These are phyloP conservation scores for Spizaetus ornatus DNA, from an alignment of 2,113 vertebrate genomes.

Conservation along the genomic window DNA sequence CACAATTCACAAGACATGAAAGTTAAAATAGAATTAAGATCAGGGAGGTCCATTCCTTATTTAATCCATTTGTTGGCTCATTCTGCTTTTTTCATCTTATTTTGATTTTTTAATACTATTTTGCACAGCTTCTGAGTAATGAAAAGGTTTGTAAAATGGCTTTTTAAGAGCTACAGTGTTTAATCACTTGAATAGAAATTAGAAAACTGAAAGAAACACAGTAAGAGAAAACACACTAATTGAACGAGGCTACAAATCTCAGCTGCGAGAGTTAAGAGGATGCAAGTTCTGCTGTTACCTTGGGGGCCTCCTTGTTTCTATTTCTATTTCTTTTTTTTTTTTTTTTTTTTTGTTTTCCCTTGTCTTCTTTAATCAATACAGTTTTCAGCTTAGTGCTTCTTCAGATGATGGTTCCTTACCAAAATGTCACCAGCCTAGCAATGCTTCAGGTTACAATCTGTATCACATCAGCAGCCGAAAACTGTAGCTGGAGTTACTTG, in stretches of 20 bases:
- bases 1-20: neutral
- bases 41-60: neutral
- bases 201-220: neutral
- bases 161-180: neutral
- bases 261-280: neutral
- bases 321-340: neutral
- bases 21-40: neutral
- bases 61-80: neutral
- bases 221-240: neutral
- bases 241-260: neutral
- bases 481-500: neutral
- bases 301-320: neutral
- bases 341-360: no score
- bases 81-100: neutral
- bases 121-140: neutral
- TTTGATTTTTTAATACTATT: neutral
- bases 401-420: neutral
- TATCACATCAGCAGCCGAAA: neutral
- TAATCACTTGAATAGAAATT: neutral
- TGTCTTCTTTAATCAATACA: neutral
- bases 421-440: neutral
- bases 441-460: neutral
- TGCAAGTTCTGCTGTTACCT: neutral
- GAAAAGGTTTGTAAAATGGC: neutral
- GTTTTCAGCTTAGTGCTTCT: neutral